These are phyloP conservation scores for Meandrusa payeni DNA, from an alignment of 2,888 invertebrate species.

Conservation along the genomic window DNA sequence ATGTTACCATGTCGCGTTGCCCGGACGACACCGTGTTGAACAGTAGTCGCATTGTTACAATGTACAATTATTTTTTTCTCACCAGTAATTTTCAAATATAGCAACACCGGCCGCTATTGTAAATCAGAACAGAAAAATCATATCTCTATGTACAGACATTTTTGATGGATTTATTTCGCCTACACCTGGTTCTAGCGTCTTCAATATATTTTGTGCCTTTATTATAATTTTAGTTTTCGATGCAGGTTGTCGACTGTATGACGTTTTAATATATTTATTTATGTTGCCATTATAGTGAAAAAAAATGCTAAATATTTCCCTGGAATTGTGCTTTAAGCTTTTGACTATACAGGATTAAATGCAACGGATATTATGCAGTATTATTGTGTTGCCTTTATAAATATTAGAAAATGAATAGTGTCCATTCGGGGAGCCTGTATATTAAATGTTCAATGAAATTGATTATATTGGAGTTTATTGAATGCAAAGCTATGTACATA, in stretches of 20 bases:
- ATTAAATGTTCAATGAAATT: slow-evolving; percentile 44
- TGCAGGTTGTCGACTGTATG: slow-evolving; percentile 8
- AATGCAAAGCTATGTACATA: slow-evolving; percentile 76
- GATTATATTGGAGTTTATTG: slow-evolving; percentile 53
- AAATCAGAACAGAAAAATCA: slow-evolving; percentile 27
- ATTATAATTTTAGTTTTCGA: slow-evolving; percentile 36
- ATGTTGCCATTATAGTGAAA: slow-evolving; percentile 20
- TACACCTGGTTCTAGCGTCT: slow-evolving; percentile 37
- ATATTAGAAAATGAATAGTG: slow-evolving; percentile 35
- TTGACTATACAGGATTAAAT: slow-evolving; percentile 9
- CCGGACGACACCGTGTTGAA: slow-evolving; percentile 25
- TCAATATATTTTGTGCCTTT: slow-evolving; percentile 31
- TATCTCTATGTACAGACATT: slow-evolving; percentile 44
- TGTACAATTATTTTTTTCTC: slow-evolving; percentile 54
- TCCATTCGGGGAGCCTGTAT: slow-evolving; percentile 34
- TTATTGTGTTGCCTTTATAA: slow-evolving; percentile 50
- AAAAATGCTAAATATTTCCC: slow-evolving; percentile 11
- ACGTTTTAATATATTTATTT: slow-evolving; percentile 22
- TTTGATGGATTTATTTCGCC: too few relatives aligned
- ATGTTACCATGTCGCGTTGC: slow-evolving; percentile 49
- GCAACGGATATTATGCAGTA: slow-evolving; percentile 48
- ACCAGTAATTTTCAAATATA: slow-evolving; percentile 6
- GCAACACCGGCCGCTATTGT: slow-evolving; percentile 25
- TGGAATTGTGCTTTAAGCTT: slow-evolving; percentile 7
- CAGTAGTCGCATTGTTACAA: slow-evolving; percentile 47